These are phyloP conservation scores for Nezara viridula DNA, from an alignment of 2,888 invertebrate genomes.

Conservation along the genomic window DNA sequence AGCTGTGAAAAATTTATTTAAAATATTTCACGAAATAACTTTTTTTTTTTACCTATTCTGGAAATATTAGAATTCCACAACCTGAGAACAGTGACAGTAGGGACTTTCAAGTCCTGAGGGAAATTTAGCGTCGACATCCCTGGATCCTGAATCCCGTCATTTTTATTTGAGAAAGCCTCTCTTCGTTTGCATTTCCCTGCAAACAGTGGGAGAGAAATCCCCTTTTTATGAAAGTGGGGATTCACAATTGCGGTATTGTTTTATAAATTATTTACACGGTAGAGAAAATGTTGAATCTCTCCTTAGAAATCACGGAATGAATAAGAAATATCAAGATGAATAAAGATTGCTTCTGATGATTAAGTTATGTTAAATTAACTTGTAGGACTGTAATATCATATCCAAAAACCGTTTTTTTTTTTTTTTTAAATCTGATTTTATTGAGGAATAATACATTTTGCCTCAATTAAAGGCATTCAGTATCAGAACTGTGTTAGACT, in stretches of 20 bases:
- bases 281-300: not conserved
- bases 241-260: not conserved
- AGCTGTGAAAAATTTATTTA: not conserved
- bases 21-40: not conserved
- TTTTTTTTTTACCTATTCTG: too few relatives aligned
- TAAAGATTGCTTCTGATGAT: not conserved
- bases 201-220: not conserved
- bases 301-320: not conserved
- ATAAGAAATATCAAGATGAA: not conserved
- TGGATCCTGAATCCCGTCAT: slow-evolving; percentile 7
- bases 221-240: not conserved
- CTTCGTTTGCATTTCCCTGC: slow-evolving; percentile 6
- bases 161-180: not conserved
- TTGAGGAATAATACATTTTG: too few relatives aligned
- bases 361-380: not conserved
- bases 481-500: too few relatives aligned
- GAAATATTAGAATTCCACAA: too few relatives aligned
- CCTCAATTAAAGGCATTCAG: too few relatives aligned
- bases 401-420: too few relatives aligned
- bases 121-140: slow-evolving; percentile 2
- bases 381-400: too few relatives aligned
- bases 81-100: not conserved
- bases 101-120: not conserved
- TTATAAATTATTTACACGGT: not conserved
- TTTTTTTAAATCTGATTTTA: too few relatives aligned